phyloP scores from a whole-genome alignment of 92 coral and sea anemone genomes.

The Epizoanthus rinbou region DNA sequence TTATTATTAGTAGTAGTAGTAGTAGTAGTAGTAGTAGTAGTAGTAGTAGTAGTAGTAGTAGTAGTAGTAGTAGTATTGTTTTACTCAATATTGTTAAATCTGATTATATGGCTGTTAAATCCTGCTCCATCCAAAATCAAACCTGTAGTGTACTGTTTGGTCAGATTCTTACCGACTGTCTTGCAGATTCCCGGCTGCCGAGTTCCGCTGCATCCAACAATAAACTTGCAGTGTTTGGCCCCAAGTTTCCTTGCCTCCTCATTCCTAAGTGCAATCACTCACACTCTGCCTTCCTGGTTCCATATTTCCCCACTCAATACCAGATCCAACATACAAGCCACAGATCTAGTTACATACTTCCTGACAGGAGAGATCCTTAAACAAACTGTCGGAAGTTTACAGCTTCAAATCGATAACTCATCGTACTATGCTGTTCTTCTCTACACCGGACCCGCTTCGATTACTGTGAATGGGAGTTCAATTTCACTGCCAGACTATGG shows the following conservation, averaged over 20 bases:
- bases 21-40: no score
- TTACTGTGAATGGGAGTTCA: conserved; percentile 44
- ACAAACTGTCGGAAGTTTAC: conserved; percentile 42
- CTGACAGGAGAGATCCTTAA: conserved; percentile 58
- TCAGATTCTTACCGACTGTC: background rate
- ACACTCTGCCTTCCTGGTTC: conserved; percentile 75
- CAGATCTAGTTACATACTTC: conserved; percentile 54
- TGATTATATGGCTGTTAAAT: no score
- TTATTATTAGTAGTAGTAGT: no score
- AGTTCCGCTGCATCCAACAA: conserved; percentile 2
- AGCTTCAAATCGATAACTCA: conserved; percentile 47
- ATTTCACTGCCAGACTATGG: conserved; percentile 46
- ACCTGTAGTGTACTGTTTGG: no score
- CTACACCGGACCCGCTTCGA: conserved; percentile 44
- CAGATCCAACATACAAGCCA: conserved; percentile 2
- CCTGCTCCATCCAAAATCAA: no score
- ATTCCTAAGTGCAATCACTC: conserved; percentile 49
- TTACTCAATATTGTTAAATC: no score
- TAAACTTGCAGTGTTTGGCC: conserved; percentile 40
- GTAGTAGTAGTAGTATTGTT: no score
- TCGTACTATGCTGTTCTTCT: conserved; percentile 63
- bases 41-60: no score
- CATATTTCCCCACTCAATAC: conserved; percentile 35
- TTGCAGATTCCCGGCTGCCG: conserved; percentile 26
- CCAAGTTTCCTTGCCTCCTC: conserved; percentile 50